Base-by-base conservation (phyloP, 2,888 invertebrate genomes). In the Xanthia icteritia region DNA sequence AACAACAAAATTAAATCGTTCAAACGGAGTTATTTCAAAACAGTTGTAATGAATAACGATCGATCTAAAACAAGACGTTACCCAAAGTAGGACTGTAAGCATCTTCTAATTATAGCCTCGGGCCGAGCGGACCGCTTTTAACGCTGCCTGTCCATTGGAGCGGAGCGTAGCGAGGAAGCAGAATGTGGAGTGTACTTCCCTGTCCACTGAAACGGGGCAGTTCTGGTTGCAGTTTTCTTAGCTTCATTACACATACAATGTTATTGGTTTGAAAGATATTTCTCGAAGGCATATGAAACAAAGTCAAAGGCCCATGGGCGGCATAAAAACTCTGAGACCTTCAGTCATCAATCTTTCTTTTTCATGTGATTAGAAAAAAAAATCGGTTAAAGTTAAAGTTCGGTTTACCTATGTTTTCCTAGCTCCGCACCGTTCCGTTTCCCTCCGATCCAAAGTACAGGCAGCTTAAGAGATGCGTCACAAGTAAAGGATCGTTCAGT, bases 51-150 rank as follows among this genome's bases (percentile, higher is more conserved):
- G 74, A 77, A 85, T 81, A 87, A 77, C 66, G 76, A 77, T 80
- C 64, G 70, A 77, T 72, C 76, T 78, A 79, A 85, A 85, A 82
- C 79, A 80, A 80, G 86, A 77, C 70, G 69, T 73, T 77, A 54
- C 72, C 60, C 51, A 73, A 80, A 73, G 61, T 73, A 76, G 65
- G 48, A 31, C 56, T 64, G 56, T 69, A 60, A 76, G 73, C 61
- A 64, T 77, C 58, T 77, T 61, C 70, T 87, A 85, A 87, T 87
- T 85, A 81, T 76, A 63, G 86, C 86, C 86, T 17, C 27, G 65
- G 73, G 86, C 69, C 8, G 54, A 20, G 11, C 5, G 39, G 48
- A 64, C 69, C 56, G 61, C 45, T 64, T 60, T 36, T 58, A 68
- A 74, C 68, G 58, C 23, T 31, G 23, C 3, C 15, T 56, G 20